Evolutionary conservation across 2,797 vertebrate species (phyloP).

Genomic region (Lepilemur septentrionalis): DNA sequence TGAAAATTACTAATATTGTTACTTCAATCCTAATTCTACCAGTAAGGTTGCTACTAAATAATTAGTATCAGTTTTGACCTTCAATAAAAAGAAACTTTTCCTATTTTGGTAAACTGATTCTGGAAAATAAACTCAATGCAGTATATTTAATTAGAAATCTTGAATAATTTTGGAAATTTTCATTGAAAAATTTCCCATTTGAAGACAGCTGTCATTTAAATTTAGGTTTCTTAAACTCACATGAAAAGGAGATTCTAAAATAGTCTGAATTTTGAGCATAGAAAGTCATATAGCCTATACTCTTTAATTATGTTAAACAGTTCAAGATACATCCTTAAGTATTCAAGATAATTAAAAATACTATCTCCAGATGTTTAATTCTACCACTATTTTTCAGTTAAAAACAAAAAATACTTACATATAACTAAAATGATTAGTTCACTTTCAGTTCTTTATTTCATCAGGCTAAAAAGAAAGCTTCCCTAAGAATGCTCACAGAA

Average conservation of each 20-base stretch:
- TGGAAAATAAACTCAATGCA: background rate
- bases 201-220: background rate
- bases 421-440: background rate
- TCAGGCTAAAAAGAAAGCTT: background rate
- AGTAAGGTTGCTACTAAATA: background rate
- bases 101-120: background rate
- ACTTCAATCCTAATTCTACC: background rate
- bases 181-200: background rate
- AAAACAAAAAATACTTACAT: background rate
- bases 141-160: background rate
- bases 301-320: background rate
- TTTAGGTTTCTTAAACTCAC: background rate
- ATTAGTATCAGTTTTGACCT: conserved; percentile 20
- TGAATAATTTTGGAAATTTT: background rate
- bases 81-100: background rate
- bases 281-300: background rate
- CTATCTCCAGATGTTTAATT: background rate
- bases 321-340: background rate
- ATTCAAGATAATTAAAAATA: background rate
- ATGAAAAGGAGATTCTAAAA: background rate
- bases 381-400: background rate
- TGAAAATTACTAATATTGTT: background rate
- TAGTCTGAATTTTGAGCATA: background rate
- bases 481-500: background rate
- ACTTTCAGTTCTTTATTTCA: background rate